Percentiles rank a stretch among this genome's conserved stretches.
These are phyloP conservation scores for Salpingus planirostris DNA, from an alignment of 2,888 invertebrate genomes.

Conservation along the genomic window DNA sequence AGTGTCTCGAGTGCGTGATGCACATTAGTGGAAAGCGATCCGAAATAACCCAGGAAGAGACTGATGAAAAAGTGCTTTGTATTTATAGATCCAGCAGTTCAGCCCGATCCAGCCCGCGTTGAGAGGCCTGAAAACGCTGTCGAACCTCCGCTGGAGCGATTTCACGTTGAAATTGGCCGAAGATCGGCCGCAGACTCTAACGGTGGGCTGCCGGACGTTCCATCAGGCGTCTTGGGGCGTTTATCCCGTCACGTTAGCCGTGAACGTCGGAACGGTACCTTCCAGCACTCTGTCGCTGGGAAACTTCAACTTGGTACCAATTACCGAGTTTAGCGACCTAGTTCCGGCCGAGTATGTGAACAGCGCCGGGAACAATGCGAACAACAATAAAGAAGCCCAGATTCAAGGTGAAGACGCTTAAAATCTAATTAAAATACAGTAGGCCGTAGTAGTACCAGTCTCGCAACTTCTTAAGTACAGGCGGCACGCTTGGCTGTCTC, in stretches of 20 bases:
- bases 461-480: too few species aligned
- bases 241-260: conserved; percentile 58
- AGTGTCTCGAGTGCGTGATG: too few species aligned
- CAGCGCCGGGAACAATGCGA: conserved; percentile 24
- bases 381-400: conserved; percentile 52
- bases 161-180: conserved; percentile 47
- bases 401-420: conserved; percentile 65
- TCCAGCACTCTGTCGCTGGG: conserved; percentile 46
- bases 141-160: conserved; percentile 66
- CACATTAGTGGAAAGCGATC: too few species aligned
- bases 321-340: conserved; percentile 73
- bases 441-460: not conserved
- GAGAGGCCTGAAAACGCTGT: conserved; percentile 61
- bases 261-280: conserved; percentile 54
- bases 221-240: conserved; percentile 69
- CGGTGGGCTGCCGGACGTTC: conserved; percentile 64
- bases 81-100: conserved; percentile 57
- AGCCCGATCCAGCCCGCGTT: conserved; percentile 58
- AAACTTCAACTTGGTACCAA: conserved; percentile 59
- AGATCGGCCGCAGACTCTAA: conserved; percentile 41
- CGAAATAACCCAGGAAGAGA: not conserved
- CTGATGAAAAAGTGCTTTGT: not conserved
- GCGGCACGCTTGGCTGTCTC: too few species aligned
- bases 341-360: conserved; percentile 59
- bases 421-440: too few species aligned